Evolutionary conservation across 2,888 invertebrate species (phyloP).

Genomic region (Archips xylosteana): DNA sequence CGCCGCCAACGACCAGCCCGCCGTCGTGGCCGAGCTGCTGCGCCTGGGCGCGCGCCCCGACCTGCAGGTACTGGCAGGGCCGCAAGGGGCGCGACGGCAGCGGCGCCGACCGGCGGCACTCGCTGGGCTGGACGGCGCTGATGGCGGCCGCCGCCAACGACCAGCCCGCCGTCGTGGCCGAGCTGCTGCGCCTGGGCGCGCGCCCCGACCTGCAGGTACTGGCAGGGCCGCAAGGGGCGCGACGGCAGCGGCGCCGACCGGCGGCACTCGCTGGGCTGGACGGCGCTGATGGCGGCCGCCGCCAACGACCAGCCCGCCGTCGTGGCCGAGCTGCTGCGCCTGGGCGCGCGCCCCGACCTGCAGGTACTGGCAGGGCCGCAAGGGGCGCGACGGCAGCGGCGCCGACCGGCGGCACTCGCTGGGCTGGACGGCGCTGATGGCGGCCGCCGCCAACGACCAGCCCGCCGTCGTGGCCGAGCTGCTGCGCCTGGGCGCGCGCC

Average conservation of each 20-base stretch:
- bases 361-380: constrained; percentile 71
- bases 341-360: constrained; percentile 92
- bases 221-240: constrained; percentile 36
- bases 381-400: constrained; percentile 65
- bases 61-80: constrained; percentile 78
- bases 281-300: constrained; percentile 93
- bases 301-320: constrained; percentile 89
- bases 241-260: constrained; percentile 86
- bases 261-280: constrained; percentile 94
- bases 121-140: constrained; percentile 94
- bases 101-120: constrained; percentile 89
- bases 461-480: constrained; percentile 86
- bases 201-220: constrained; percentile 89
- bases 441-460: constrained; percentile 92
- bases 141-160: constrained; percentile 94
- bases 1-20: constrained; percentile 90
- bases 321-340: constrained; percentile 86
- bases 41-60: constrained; percentile 93
- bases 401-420: constrained; percentile 90
- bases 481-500: constrained; percentile 91
- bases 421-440: constrained; percentile 95
- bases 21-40: constrained; percentile 86
- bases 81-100: constrained; percentile 60
- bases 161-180: constrained; percentile 84
- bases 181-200: constrained; percentile 90